A percentile compares a stretch with the other conserved stretches of the same genome.
Conservation (phyloP, 1,140 invertebrate genomes). For the Dendrolimus kikuchii region DNA sequence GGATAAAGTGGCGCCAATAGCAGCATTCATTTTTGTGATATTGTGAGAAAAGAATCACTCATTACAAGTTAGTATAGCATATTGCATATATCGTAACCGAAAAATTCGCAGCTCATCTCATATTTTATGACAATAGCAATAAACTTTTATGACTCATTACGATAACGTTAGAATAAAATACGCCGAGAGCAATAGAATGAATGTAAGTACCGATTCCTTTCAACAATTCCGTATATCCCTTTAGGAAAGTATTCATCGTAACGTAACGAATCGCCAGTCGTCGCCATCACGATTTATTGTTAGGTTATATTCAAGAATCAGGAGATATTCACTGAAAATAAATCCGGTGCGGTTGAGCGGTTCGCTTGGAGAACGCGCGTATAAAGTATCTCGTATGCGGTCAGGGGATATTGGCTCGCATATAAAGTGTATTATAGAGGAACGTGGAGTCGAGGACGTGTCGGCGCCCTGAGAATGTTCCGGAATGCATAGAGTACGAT, state of each 20-base stretch:
- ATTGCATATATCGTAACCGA: slow-evolving; percentile 14
- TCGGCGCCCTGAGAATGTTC: slow-evolving; percentile 25
- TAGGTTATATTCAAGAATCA: slow-evolving; percentile 15
- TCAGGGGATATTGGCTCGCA: slow-evolving; percentile 25
- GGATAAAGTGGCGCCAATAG: too few species aligned
- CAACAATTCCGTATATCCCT: slow-evolving; percentile 10
- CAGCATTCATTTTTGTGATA: too few species aligned
- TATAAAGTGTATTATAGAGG: slow-evolving; percentile 29
- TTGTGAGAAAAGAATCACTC: too few species aligned
- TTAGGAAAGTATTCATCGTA: slow-evolving; percentile 24
- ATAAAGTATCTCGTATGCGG: slow-evolving; percentile 28
- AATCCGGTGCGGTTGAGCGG: slow-evolving; percentile 32
- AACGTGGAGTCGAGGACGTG: slow-evolving; percentile 21
- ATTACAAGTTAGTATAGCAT: neutral
- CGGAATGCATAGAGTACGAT: slow-evolving; percentile 27
- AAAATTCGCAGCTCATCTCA: slow-evolving; percentile 21
- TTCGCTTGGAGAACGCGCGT: slow-evolving; percentile 17
- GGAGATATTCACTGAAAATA: slow-evolving; percentile 36
- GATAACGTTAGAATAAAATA: slow-evolving; percentile 49
- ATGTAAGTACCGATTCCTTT: slow-evolving; percentile 26
- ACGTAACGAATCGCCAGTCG: slow-evolving; percentile 21
- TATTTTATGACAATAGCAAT: slow-evolving; percentile 36
- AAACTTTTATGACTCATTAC: slow-evolving; percentile 50
- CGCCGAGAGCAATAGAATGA: slow-evolving; percentile 36
- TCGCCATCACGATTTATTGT: slow-evolving; percentile 34